Base-by-base conservation (phyloP, 2,113 vertebrate genomes). In the Toxostoma redivivum region DNA sequence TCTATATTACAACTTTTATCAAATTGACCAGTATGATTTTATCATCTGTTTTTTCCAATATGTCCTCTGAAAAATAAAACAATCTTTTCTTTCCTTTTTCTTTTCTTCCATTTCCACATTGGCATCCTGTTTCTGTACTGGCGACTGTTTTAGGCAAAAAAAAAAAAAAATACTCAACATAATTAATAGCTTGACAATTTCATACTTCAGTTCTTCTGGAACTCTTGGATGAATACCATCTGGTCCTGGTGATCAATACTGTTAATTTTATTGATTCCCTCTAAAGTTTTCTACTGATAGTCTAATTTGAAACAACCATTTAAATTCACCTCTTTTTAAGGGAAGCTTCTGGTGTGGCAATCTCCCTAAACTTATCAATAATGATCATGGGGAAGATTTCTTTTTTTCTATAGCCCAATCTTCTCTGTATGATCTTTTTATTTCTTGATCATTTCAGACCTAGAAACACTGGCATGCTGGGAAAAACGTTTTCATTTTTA, bases 381-480 rank as follows among this genome's bases (percentile, higher is more conserved):
- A 5, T 72, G 37, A 87, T 57, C 35, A 40, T 47, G 18, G n/a
- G 42, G 23, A 50, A 64, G 9, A 23, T 64, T 45, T 65, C 4
- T 65, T 31, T 89, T 83, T 76, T 53, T 53, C 15, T 35, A 2
- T 15, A 90, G 5, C 7, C 2, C 3, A 45, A 2, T 72, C 25
- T 65, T 67, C 40, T 86, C 23, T 73, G 14, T 65, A 50, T 65
- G 62, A 76, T 53, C 37, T 61, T 94, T 71, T 76, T 37, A 57
- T 18, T 86, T 91, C 81, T 90, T 93, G 62, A 85, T 90, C 71
- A 90, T 95, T 45, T 88, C 58, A 93, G 31, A 61, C 42, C 33
- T 86, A 47, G 60, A 93, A 90, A 82, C 15, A 67, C 7, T 82
- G 9, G 7, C 28, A 93, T 53, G 4, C 37, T 80, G 44, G 22